phyloP scores from a whole-genome alignment of 2,797 vertebrate genomes.

The Lepus townsendii region DNA sequence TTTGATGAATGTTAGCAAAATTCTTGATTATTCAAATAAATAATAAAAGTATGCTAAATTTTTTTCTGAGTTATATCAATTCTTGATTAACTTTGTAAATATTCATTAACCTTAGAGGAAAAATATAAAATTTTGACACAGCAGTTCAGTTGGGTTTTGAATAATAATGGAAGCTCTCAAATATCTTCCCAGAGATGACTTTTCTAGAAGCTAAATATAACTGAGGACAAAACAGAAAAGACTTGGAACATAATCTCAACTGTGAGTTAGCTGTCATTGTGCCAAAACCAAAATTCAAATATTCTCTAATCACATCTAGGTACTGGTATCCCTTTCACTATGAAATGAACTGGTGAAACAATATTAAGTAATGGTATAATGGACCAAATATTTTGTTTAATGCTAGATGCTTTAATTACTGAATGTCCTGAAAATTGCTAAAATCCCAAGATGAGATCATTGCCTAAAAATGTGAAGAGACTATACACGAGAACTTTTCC shows the following conservation, averaged over 20 bases:
- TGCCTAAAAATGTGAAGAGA: background rate
- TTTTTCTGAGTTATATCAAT: conserved; percentile 75
- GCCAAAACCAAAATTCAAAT: background rate
- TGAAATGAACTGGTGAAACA: background rate
- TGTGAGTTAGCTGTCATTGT: background rate
- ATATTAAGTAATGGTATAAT: background rate
- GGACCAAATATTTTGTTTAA: background rate
- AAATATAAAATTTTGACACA: conserved; percentile 57
- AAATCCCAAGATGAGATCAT: background rate
- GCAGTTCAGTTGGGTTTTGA: conserved; percentile 66
- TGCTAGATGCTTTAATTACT: background rate
- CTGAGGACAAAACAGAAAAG: conserved; percentile 44
- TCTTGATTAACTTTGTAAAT: conserved; percentile 82
- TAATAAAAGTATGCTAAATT: conserved; percentile 63
- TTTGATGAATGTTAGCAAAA: conserved; percentile 76
- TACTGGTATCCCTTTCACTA: background rate
- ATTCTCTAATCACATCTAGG: background rate
- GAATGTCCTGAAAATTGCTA: background rate
- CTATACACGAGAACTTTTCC: background rate
- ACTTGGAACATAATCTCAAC: background rate
- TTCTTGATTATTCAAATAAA: conserved; percentile 76
- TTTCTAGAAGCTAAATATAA: conserved; percentile 70
- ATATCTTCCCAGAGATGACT: conserved; percentile 61
- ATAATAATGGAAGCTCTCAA: conserved; percentile 65
- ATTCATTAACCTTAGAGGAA: conserved; percentile 77